Conservation (phyloP, 2,797 vertebrate genomes). For the Thripadectes ignobilis region DNA sequence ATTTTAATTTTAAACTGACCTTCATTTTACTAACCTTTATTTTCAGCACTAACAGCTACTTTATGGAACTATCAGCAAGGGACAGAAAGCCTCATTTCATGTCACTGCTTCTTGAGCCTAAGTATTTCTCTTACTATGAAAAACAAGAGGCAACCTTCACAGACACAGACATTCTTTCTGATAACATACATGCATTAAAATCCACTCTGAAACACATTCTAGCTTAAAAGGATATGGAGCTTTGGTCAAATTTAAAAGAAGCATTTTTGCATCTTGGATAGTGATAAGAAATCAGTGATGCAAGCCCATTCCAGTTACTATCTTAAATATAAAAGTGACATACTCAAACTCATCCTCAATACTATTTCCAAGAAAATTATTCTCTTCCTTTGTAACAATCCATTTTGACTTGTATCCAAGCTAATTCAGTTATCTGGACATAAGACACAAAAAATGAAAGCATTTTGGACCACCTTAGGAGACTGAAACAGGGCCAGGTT, state of each 20-base stretch:
- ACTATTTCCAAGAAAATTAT: not conserved
- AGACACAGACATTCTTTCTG: not conserved
- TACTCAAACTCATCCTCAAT: not conserved
- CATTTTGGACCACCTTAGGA: not conserved
- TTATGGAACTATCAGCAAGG: not conserved
- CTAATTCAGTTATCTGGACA: not conserved
- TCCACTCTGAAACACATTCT: not conserved
- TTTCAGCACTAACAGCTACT: not conserved
- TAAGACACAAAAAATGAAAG: not conserved
- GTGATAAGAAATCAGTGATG: not conserved
- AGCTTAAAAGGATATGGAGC: not conserved
- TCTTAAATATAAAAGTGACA: not conserved
- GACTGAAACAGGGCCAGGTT: not conserved
- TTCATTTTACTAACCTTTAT: not conserved
- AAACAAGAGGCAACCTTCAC: not conserved
- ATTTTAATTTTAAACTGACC: not conserved
- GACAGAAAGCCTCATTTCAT: not conserved
- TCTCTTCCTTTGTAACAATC: not conserved
- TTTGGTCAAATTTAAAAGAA: not conserved
- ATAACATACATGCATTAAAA: not conserved
- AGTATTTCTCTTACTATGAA: not conserved
- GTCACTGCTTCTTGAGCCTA: not conserved
- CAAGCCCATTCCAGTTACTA: not conserved
- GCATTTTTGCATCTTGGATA: not conserved
- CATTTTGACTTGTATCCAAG: not conserved